A percentile compares a stretch with the other conserved stretches of the same genome.
phyloP scores from a whole-genome alignment of 2,113 vertebrate genomes.

The Takifugu flavidus region DNA sequence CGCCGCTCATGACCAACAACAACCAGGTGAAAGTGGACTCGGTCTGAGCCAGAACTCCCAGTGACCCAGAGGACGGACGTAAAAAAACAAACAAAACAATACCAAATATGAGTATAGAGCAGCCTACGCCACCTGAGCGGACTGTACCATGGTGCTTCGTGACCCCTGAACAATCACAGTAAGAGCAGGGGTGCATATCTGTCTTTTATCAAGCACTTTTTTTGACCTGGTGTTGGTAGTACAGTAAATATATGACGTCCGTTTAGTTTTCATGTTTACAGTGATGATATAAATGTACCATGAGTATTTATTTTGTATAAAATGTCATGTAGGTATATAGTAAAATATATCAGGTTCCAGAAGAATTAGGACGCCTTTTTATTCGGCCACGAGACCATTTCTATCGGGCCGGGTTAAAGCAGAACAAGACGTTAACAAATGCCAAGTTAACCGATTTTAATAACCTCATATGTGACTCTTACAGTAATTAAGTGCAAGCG shows the following conservation, averaged over 20 bases:
- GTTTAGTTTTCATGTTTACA: slow-evolving; percentile 67
- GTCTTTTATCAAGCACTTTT: slow-evolving; percentile 62
- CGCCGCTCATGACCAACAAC: slow-evolving; percentile 85
- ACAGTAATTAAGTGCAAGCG: slow-evolving; percentile 50
- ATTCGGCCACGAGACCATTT: slow-evolving; percentile 18
- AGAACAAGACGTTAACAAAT: slow-evolving; percentile 40
- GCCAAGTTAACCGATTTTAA: slow-evolving; percentile 39
- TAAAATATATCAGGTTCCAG: slow-evolving; percentile 50
- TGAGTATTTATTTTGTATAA: slow-evolving; percentile 71
- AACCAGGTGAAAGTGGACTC: slow-evolving; percentile 92
- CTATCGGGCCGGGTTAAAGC: slow-evolving; percentile 36
- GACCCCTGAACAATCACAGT: slow-evolving; percentile 62
- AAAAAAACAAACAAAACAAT: slow-evolving; percentile 7
- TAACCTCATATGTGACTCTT: slow-evolving; percentile 59
- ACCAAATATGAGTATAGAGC: slow-evolving; percentile 59
- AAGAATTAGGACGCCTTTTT: slow-evolving; percentile 23
- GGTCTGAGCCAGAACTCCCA: slow-evolving; percentile 71
- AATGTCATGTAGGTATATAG: slow-evolving; percentile 54
- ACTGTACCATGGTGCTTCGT: slow-evolving; percentile 61
- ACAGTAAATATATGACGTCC: slow-evolving; percentile 59
- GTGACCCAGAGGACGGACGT: slow-evolving; percentile 4
- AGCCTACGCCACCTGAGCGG: slow-evolving; percentile 46
- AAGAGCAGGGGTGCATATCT: slow-evolving; percentile 45
- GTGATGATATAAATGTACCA: slow-evolving; percentile 66
- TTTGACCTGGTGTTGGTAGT: slow-evolving; percentile 57